phyloP scores from a whole-genome alignment of 2,113 vertebrate species.

The Sander vitreus region DNA sequence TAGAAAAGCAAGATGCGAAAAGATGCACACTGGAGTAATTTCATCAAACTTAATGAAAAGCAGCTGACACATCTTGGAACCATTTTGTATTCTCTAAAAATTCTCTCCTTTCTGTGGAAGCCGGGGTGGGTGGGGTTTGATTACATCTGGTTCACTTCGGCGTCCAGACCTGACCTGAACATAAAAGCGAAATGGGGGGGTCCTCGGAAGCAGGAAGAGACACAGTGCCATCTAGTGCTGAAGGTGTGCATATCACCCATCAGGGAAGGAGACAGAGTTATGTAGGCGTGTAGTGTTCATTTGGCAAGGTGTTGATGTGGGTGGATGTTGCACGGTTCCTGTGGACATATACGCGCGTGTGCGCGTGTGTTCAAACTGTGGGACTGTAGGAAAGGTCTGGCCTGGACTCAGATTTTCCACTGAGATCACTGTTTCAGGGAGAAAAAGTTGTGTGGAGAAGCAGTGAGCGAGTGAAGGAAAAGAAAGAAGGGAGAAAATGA shows the following conservation, averaged over 20 bases:
- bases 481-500: neutral
- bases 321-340: constrained; percentile 51
- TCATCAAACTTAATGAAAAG: constrained; percentile 54
- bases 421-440: constrained; percentile 79
- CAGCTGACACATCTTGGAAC: constrained; percentile 53
- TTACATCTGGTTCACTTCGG: constrained; percentile 70
- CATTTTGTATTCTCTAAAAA: constrained; percentile 46
- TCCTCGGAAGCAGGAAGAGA: constrained; percentile 36
- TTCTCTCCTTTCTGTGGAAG: constrained; percentile 20
- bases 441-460: constrained; percentile 47
- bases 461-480: neutral
- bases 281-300: constrained; percentile 17
- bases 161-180: constrained; percentile 54
- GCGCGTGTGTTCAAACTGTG: constrained; percentile 23
- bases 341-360: constrained; percentile 25
- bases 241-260: neutral
- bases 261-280: constrained; percentile 6
- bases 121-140: constrained; percentile 27
- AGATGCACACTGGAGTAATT: constrained; percentile 24
- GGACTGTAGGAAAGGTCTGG: constrained; percentile 54
- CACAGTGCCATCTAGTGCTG: constrained; percentile 75
- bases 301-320: constrained; percentile 62
- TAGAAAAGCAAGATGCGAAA: neutral
- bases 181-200: constrained; percentile 42
- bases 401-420: constrained; percentile 80